Percentiles rank a stretch among this genome's conserved stretches.
Evolutionary conservation across 2,888 invertebrate genomes (phyloP).

Genomic region (Chloroclysta siterata): DNA sequence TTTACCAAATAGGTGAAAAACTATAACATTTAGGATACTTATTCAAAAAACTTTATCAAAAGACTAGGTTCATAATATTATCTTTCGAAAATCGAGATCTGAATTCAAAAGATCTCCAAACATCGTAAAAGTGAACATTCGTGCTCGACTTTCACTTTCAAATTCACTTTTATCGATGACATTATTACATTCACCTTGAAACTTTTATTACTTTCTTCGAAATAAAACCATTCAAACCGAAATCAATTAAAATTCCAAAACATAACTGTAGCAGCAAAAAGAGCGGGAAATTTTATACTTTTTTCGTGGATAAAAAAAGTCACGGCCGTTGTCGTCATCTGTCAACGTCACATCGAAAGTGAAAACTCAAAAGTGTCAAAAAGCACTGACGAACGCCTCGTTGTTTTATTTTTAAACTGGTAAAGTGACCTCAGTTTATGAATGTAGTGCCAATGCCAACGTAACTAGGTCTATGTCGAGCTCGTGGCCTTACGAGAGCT

Average conservation of each 20-base stretch:
- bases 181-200: slow-evolving; percentile 38
- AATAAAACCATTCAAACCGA: slow-evolving; percentile 21
- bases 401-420: slow-evolving; percentile 77
- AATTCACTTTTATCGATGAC: slow-evolving; percentile 43
- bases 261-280: slow-evolving; percentile 1
- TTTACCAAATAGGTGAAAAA: too few relatives aligned
- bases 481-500: slow-evolving; percentile 66
- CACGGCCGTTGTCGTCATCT: slow-evolving; percentile 22
- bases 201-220: slow-evolving; percentile 38
- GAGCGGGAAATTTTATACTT: slow-evolving; percentile 6
- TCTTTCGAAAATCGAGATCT: slow-evolving; percentile 4
- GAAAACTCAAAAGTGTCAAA: slow-evolving; percentile 54
- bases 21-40: too few relatives aligned
- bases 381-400: slow-evolving; percentile 52
- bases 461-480: slow-evolving; percentile 83
- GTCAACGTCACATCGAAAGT: slow-evolving; percentile 29
- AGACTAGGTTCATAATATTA: too few relatives aligned
- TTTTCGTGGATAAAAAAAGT: slow-evolving; percentile 9
- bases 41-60: too few relatives aligned
- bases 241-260: slow-evolving; percentile 28
- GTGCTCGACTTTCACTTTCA: slow-evolving; percentile 43
- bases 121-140: slow-evolving; percentile 38
- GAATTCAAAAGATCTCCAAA: slow-evolving; percentile 27
- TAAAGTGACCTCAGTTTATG: slow-evolving; percentile 77
- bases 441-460: slow-evolving; percentile 84